Evolutionary conservation across 2,113 vertebrate species (phyloP).

Genomic region (Neofelis nebulosa): DNA sequence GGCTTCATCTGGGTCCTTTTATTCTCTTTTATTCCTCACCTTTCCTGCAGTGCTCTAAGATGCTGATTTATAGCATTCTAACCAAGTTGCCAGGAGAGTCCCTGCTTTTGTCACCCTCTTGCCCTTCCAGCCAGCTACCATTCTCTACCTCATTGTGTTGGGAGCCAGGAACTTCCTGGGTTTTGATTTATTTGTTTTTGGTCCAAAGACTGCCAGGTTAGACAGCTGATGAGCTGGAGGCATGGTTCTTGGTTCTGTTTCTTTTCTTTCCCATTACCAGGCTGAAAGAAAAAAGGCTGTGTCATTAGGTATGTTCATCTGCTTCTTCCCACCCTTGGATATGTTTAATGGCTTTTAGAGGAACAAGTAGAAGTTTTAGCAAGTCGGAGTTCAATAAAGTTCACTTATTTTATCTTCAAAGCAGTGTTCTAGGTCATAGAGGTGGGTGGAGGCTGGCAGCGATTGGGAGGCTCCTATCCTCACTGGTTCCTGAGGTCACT

Average conservation of each 20-base stretch:
- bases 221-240: not conserved
- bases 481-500: not conserved
- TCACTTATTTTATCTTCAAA: not conserved
- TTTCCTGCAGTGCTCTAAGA: not conserved
- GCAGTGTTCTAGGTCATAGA: not conserved
- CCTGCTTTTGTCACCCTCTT: rapidly evolving
- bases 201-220: not conserved
- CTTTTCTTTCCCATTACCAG: not conserved
- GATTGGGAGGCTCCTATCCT: not conserved
- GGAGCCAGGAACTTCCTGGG: not conserved
- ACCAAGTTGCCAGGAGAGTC: not conserved
- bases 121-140: not conserved
- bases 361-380: not conserved
- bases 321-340: not conserved
- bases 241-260: not conserved
- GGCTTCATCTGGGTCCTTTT: not conserved
- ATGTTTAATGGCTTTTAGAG: not conserved
- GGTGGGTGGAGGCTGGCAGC: no score
- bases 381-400: not conserved
- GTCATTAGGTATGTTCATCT: not conserved
- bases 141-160: not conserved
- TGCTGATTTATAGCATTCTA: not conserved
- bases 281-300: not conserved
- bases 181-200: not conserved
- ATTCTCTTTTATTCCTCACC: not conserved